Evolutionary conservation across 2,888 invertebrate genomes (phyloP).

Genomic region (Meliscaeva auricollis): DNA sequence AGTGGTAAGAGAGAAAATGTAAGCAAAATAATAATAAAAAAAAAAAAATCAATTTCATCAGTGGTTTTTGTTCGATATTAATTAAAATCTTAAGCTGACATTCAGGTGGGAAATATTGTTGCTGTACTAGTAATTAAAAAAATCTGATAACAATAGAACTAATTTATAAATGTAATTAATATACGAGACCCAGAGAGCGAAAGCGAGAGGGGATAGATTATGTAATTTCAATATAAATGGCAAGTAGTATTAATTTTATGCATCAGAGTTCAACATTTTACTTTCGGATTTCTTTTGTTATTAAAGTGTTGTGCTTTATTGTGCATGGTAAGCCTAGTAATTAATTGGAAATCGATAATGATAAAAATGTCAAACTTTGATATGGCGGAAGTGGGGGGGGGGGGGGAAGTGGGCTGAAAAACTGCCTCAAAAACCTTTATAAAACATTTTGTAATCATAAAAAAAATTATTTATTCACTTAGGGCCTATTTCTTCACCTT

Average conservation of each 20-base stretch:
- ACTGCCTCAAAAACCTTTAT: too few species aligned
- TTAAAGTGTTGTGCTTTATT: too few species aligned
- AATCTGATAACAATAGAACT: background rate
- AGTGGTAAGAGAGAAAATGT: constrained; percentile 22
- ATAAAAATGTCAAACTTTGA: too few species aligned
- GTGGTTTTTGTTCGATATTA: constrained; percentile 23
- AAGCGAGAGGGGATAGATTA: background rate
- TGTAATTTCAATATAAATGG: background rate
- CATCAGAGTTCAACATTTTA: background rate
- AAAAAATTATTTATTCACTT: too few species aligned
- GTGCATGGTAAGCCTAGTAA: too few species aligned
- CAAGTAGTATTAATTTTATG: background rate
- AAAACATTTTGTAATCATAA: too few species aligned
- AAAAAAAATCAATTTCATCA: constrained; percentile 22
- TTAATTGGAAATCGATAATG: too few species aligned
- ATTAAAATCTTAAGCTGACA: constrained; percentile 35
- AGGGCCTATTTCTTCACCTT: too few species aligned
- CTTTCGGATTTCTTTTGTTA: background rate
- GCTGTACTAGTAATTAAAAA: background rate
- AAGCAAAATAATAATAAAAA: background rate
- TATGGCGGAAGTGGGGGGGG: too few species aligned
- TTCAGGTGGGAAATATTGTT: constrained; percentile 1
- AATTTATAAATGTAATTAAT: constrained; percentile 16
- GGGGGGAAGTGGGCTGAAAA: too few species aligned
- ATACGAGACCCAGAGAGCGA: background rate